Conservation (phyloP, 2,888 invertebrate genomes). For the Mesorhabditis sp. region DNA sequence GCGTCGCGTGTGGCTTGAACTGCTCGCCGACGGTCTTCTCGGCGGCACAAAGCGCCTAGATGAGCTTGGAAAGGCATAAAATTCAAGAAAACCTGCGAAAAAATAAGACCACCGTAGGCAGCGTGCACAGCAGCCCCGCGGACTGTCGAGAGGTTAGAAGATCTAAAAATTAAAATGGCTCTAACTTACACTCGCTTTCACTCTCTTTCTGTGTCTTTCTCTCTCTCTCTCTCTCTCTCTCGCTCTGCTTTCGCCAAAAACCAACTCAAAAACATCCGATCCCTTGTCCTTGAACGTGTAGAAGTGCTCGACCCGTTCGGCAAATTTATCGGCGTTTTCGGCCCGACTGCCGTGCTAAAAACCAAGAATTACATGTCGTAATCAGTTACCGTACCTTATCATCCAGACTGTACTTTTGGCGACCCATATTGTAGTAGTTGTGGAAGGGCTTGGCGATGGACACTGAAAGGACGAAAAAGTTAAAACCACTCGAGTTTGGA, state of each 20-base stretch:
- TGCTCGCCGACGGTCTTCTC: slow-evolving; percentile 39
- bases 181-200: not conserved
- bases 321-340: not conserved
- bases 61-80: not conserved
- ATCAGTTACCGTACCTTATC: not conserved
- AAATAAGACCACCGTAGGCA: slow-evolving; percentile 52
- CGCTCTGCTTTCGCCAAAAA: not conserved
- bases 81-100: slow-evolving; percentile 38
- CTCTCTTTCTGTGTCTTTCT: not conserved
- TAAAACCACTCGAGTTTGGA: no score
- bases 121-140: slow-evolving; percentile 31
- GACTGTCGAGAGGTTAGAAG: slow-evolving; percentile 24
- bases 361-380: not conserved
- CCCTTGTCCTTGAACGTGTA: slow-evolving; percentile 1
- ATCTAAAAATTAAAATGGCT: slow-evolving; percentile 21
- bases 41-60: slow-evolving; percentile 42
- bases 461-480: no score
- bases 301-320: not conserved
- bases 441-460: not conserved
- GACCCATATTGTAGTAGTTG: slow-evolving; percentile 2
- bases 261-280: not conserved
- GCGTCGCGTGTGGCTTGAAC: slow-evolving; percentile 48
- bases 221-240: not conserved
- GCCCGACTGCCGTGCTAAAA: not conserved
- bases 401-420: not conserved